Conservation (phyloP, 2,888 invertebrate genomes). For the Archips xylosteana region DNA sequence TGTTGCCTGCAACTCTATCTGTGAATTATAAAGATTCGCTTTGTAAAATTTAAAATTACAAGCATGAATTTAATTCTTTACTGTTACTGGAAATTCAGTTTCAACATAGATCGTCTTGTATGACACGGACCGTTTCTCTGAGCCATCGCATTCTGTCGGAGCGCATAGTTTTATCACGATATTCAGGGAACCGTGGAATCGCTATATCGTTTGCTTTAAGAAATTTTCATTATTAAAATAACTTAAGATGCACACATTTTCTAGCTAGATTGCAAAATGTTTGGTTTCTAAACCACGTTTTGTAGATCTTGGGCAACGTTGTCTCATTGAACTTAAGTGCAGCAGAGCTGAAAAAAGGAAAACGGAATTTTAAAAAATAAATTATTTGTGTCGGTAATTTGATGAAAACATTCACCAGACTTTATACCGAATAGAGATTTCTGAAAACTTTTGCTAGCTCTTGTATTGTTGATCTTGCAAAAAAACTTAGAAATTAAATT, state of each 20-base stretch:
- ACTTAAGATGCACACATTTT: background rate
- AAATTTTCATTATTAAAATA: constrained; percentile 1
- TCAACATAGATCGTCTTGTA: constrained; percentile 4
- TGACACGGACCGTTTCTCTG: constrained; percentile 11
- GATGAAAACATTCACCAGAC: no score
- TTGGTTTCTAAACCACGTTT: background rate
- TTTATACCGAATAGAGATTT: no score
- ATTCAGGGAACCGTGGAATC: background rate
- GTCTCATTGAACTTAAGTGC: no score
- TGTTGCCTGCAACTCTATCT: no score
- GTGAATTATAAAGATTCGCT: background rate
- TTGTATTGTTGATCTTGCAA: no score
- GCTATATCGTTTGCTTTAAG: background rate
- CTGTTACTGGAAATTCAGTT: constrained; percentile 2
- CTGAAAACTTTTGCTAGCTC: no score
- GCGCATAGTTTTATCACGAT: constrained; percentile 6
- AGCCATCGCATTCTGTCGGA: background rate
- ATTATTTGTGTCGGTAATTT: no score
- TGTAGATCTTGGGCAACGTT: background rate
- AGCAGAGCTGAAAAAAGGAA: no score
- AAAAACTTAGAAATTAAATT: no score
- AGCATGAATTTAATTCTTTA: background rate
- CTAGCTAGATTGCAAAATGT: background rate
- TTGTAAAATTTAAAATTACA: background rate
- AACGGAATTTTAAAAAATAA: no score